A percentile compares a stretch with the other conserved stretches of the same genome.
These are phyloP conservation scores for Aricia agestis DNA, from an alignment of 1,140 invertebrate genomes.

Conservation along the genomic window DNA sequence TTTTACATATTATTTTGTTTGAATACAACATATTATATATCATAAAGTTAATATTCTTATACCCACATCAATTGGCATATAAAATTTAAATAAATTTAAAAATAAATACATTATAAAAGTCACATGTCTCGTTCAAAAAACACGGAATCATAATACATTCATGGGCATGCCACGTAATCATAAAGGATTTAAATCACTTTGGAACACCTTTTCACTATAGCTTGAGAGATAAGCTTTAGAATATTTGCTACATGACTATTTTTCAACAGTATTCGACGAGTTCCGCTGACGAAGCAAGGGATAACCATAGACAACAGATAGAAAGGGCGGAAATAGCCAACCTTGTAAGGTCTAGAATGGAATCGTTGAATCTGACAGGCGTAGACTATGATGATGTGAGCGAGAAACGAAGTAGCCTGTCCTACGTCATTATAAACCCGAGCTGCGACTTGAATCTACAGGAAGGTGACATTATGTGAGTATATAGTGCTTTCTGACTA, in stretches of 20 bases:
- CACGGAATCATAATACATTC: constrained; percentile 1
- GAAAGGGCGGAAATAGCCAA: constrained; percentile 97
- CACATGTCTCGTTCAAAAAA: background rate
- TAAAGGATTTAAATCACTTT: background rate
- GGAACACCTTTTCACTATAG: constrained; percentile 10
- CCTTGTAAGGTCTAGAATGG: constrained; percentile 94
- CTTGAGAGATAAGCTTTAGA: background rate
- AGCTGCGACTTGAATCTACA: constrained; percentile 97
- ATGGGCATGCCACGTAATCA: constrained; percentile 11
- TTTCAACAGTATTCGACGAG: constrained; percentile 85
- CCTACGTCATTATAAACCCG: constrained; percentile 99
- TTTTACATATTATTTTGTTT: no score
- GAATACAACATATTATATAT: no score
- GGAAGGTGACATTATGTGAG: constrained; percentile 96
- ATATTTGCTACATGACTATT: background rate
- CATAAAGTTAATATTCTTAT: no score
- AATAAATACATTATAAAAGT: background rate
- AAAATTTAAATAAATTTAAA: background rate
- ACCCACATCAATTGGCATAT: no score
- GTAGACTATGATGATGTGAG: constrained; percentile 95
- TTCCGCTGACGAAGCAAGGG: constrained; percentile 87
- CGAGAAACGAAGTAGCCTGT: constrained; percentile 93
- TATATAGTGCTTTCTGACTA: constrained; percentile 5
- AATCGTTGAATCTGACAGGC: constrained; percentile 91
- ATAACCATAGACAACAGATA: constrained; percentile 92